A percentile compares a stretch with the other conserved stretches of the same genome.
phyloP scores from a whole-genome alignment of 30 jellyfish, hydroid and myxozoan genomes.

The Sanderia malayensis region DNA sequence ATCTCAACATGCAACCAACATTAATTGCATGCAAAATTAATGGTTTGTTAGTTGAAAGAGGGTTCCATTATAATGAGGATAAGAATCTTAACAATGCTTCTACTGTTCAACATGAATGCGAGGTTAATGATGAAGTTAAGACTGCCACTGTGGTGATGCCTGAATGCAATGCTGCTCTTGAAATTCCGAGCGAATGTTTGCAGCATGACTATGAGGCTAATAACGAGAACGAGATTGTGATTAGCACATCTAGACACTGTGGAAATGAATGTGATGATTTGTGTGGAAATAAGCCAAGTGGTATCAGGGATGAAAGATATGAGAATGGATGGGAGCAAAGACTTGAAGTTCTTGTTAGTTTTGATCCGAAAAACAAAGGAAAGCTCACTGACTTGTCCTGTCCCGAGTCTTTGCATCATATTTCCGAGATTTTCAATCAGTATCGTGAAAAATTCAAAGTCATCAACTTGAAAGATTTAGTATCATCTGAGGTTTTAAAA shows the following conservation, averaged over 20 bases:
- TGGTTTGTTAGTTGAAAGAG: too few relatives aligned
- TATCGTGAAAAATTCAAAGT: conserved; percentile 30
- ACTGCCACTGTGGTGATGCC: too few relatives aligned
- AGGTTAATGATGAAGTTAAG: not conserved
- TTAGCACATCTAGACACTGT: too few relatives aligned
- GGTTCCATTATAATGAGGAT: too few relatives aligned
- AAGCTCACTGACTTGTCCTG: conserved; percentile 16
- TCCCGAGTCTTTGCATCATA: conserved; percentile 13
- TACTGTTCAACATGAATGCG: not conserved
- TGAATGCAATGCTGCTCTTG: too few relatives aligned
- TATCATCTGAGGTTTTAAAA: conserved; percentile 53
- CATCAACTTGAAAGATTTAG: conserved; percentile 44
- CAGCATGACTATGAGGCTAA: too few relatives aligned
- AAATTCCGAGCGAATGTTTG: too few relatives aligned
- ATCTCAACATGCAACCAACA: conserved; percentile 49
- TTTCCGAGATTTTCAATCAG: conserved; percentile 26
- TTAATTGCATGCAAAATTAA: conserved; percentile 46
- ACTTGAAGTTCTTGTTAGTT: conserved; percentile 21
- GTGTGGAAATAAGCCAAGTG: too few relatives aligned
- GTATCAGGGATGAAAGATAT: too few relatives aligned
- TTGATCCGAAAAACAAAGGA: conserved; percentile 45
- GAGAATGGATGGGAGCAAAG: not conserved
- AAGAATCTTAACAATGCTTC: too few relatives aligned
- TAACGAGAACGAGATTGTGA: too few relatives aligned
- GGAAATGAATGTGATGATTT: not conserved